These are phyloP conservation scores for Micrastur ruficollis DNA, from an alignment of 2,797 vertebrate species.

Conservation along the genomic window DNA sequence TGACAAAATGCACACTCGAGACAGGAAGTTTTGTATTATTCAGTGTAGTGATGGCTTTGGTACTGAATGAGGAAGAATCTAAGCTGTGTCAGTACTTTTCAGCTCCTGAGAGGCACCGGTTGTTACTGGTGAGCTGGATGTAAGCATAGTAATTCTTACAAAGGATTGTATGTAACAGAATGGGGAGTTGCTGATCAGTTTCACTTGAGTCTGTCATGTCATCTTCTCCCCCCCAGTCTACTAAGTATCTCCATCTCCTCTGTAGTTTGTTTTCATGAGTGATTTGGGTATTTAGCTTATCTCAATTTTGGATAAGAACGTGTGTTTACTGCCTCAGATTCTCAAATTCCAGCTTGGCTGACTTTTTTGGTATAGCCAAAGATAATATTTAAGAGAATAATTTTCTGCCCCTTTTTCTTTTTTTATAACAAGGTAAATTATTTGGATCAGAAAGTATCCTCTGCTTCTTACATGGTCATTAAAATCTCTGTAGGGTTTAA, in stretches of 20 bases:
- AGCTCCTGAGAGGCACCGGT: background rate
- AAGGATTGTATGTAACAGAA: background rate
- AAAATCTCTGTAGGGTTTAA: background rate
- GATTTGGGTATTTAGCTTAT: background rate
- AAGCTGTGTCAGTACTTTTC: background rate
- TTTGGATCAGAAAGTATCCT: background rate
- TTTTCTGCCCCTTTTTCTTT: background rate
- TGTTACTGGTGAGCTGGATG: background rate
- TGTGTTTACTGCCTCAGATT: background rate
- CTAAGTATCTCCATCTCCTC: background rate
- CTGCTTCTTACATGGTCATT: background rate
- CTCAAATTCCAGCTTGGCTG: background rate
- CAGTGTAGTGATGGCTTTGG: background rate
- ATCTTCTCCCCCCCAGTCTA: rapidly evolving
- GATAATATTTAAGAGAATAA: background rate
- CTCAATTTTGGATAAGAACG: background rate
- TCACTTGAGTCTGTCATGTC: background rate
- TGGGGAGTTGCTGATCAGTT: background rate
- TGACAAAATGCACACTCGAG: background rate
- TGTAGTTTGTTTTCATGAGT: background rate
- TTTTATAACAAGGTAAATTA: background rate
- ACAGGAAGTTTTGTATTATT: background rate
- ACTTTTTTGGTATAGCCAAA: background rate
- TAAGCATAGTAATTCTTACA: background rate
- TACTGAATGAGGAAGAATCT: background rate